These are phyloP conservation scores for Abramis brama DNA, from an alignment of 2,113 vertebrate species.

Conservation along the genomic window DNA sequence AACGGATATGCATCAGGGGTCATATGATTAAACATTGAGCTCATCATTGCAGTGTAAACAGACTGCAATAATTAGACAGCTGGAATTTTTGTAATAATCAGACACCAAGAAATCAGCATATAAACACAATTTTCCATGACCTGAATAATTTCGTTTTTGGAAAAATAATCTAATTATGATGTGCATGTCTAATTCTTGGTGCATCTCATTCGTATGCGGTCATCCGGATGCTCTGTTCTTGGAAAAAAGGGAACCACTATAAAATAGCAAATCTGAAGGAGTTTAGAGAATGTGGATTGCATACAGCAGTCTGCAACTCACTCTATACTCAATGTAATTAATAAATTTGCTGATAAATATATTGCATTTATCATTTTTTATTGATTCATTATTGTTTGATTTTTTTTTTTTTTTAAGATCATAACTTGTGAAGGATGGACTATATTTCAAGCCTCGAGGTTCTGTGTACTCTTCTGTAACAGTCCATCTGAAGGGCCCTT, in stretches of 20 bases:
- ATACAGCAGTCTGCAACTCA: neutral
- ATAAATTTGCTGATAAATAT: neutral
- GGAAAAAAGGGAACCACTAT: neutral
- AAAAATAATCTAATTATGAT: slow-evolving; percentile 20
- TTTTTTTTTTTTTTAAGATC: neutral
- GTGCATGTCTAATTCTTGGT: neutral
- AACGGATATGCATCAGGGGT: slow-evolving; percentile 15
- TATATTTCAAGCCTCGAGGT: neutral
- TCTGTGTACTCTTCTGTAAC: neutral
- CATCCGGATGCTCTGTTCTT: neutral
- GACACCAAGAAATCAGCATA: neutral
- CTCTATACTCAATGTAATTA: neutral
- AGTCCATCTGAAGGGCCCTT: neutral
- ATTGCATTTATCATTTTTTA: neutral
- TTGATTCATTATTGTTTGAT: neutral
- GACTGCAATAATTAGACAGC: slow-evolving; percentile 25
- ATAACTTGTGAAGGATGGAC: neutral
- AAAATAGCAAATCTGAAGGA: neutral
- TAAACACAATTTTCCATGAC: slow-evolving; percentile 25
- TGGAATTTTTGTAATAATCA: slow-evolving; percentile 15
- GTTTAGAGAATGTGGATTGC: no score
- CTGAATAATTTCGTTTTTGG: neutral
- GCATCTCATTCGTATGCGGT: neutral
- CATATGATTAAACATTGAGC: slow-evolving; percentile 21
- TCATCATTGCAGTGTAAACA: slow-evolving; percentile 31